Evolutionary conservation across 1,140 invertebrate genomes (phyloP), one percentile per base, ranked within the genome.

Genomic region (Nebria ingens): DNA sequence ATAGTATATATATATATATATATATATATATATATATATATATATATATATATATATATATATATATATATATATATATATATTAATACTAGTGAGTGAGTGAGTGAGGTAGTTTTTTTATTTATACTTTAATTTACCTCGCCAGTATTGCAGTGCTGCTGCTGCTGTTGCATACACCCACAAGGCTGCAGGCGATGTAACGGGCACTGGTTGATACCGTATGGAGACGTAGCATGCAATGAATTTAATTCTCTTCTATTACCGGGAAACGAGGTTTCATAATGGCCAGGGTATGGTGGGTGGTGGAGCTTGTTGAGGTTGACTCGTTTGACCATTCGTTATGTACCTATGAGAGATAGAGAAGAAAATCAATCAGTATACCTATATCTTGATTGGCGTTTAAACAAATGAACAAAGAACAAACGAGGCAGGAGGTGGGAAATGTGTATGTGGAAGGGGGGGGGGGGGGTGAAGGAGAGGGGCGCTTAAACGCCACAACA

Each of bases 101-200:
- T 34, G 29, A 34, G n/a, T 34, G 29, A 34, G n/a, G 29, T 9
- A 34, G 29, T n/a, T n/a, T n/a, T n/a, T n/a, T n/a, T n/a, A n/a
- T n/a, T n/a, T n/a, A n/a, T n/a, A n/a, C n/a, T n/a, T 11, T 19
- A 15, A 54, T 59, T 57, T 58, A 65, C 62, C 58, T 70, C 68
- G 2, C 68, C 65, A 17, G 40, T 45, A 65, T 70, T 70, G 40
- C 65, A 64, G 25, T 62, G 64, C 2, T 56, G 63, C 54, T 65
- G 69, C 62, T 62, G 64, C 2, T 56, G 63, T 54, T 65, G 69
- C 62, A 69, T 64, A 58, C 80, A 84, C 57, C 73, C 73, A 70
- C 81, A 84, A 52, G 79, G 73, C 62, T 83, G 80, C 56, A 81
- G 70, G 56, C 78, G 79, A 67, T 84, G 82, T 52, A 82, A 68